A percentile compares a stretch with the other conserved stretches of the same genome.
Evolutionary conservation across 2,797 vertebrate species (phyloP).

Genomic region (Gila robusta): DNA sequence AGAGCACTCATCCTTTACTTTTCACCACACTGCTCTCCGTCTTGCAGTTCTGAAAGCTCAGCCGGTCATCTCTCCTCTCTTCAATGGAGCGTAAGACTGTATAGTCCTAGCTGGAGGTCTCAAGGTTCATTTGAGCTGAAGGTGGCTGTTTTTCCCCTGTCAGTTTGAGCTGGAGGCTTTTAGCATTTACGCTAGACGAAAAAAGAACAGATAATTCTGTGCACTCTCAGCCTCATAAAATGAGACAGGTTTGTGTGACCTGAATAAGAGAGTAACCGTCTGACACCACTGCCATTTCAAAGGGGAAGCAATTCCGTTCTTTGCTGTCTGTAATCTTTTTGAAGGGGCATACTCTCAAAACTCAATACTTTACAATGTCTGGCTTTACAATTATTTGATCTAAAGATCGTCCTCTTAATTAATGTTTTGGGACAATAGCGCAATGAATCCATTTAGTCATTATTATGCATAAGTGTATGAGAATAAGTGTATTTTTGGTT

Average conservation of each 20-base stretch:
- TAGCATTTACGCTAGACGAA: conserved; percentile 39
- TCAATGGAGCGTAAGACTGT: conserved; percentile 41
- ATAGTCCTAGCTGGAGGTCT: conserved; percentile 48
- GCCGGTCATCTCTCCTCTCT: conserved; percentile 22
- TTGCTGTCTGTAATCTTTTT: conserved; percentile 10
- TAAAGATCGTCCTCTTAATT: neutral
- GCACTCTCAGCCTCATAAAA: conserved; percentile 35
- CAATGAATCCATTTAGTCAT: neutral
- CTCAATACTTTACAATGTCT: neutral
- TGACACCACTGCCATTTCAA: neutral
- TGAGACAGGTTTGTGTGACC: conserved; percentile 28
- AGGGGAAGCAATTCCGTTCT: neutral
- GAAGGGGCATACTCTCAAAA: conserved; percentile 18
- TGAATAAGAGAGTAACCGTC: conserved; percentile 13
- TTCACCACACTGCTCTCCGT: conserved; percentile 23
- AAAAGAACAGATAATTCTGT: conserved; percentile 35
- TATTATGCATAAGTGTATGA: neutral
- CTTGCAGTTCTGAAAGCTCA: conserved; percentile 34
- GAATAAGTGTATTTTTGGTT: neutral
- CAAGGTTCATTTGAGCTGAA: conserved; percentile 47
- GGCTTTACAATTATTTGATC: conserved; percentile 2
- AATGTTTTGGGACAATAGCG: neutral
- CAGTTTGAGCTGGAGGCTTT: conserved; percentile 44
- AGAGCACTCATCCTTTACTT: conserved; percentile 24
- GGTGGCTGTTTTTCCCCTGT: conserved; percentile 37